phyloP scores from a whole-genome alignment of 35 echinoderm and acorn worm genomes.

The Eucidaris tribuloides region DNA sequence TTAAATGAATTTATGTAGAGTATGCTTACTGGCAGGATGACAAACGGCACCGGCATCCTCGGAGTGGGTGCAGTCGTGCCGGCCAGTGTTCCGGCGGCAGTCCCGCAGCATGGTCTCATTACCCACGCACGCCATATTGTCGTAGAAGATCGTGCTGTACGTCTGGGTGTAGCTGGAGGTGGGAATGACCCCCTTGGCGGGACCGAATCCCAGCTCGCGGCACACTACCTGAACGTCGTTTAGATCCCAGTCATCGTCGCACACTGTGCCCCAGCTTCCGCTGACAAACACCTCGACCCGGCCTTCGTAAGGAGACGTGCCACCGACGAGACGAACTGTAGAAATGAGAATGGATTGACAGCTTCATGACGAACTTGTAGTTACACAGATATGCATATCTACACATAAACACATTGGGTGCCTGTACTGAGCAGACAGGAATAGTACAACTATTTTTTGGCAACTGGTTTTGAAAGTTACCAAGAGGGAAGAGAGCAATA shows the following conservation, averaged over 20 bases:
- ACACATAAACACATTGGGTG: no score
- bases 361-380: no score
- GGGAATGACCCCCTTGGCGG: not conserved
- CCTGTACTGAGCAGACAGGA: no score
- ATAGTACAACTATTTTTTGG: no score
- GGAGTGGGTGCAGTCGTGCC: not conserved
- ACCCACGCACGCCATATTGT: not conserved
- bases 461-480: no score
- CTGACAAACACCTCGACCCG: not conserved
- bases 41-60: not conserved
- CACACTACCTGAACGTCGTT: not conserved
- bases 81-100: not conserved
- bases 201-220: not conserved
- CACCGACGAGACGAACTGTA: constrained; percentile 15
- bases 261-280: not conserved
- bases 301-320: not conserved
- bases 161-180: not conserved
- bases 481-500: no score
- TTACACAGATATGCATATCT: no score
- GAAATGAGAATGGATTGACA: no score
- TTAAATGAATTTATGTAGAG: no score
- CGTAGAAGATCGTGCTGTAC: constrained; percentile 4
- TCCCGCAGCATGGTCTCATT: not conserved
- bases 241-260: constrained; percentile 6
- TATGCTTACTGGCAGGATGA: not conserved